These are phyloP conservation scores for Cebus imitator DNA, from an alignment of 2,113 vertebrate genomes.

Conservation along the genomic window DNA sequence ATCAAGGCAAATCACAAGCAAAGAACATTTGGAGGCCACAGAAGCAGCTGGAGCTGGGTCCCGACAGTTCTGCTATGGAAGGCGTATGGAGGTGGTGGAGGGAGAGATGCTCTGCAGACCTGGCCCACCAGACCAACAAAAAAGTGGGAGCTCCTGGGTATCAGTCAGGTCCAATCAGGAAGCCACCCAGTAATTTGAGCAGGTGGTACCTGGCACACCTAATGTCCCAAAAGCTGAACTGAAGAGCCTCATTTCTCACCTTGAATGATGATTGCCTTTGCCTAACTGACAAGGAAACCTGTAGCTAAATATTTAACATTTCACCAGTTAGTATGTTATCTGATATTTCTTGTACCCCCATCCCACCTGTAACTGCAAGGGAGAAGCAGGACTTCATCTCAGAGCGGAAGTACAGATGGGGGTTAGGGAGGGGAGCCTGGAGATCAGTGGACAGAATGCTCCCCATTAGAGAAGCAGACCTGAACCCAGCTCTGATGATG, in stretches of 20 bases:
- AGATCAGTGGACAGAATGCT: neutral
- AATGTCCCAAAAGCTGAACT: neutral
- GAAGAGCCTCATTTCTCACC: neutral
- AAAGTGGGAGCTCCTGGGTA: neutral
- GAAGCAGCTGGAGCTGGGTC: neutral
- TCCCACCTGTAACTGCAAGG: neutral
- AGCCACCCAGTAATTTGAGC: neutral
- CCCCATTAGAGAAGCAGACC: neutral
- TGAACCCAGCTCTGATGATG: neutral
- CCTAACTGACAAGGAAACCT: neutral
- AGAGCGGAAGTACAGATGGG: neutral
- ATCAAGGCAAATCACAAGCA: constrained; percentile 32
- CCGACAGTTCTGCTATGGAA: neutral
- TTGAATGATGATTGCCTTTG: neutral
- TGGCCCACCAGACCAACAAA: neutral
- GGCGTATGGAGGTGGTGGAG: neutral
- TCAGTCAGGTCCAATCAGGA: neutral
- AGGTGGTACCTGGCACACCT: neutral
- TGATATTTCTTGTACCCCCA: neutral
- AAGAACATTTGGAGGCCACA: neutral
- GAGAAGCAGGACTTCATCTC: neutral
- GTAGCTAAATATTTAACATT: neutral
- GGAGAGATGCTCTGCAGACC: neutral
- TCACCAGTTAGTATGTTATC: neutral
- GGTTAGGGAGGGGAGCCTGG: neutral